A percentile compares a stretch with the other conserved stretches of the same genome.
These are phyloP conservation scores for Nebria ingens DNA, from an alignment of 1,140 invertebrate genomes.

Conservation along the genomic window DNA sequence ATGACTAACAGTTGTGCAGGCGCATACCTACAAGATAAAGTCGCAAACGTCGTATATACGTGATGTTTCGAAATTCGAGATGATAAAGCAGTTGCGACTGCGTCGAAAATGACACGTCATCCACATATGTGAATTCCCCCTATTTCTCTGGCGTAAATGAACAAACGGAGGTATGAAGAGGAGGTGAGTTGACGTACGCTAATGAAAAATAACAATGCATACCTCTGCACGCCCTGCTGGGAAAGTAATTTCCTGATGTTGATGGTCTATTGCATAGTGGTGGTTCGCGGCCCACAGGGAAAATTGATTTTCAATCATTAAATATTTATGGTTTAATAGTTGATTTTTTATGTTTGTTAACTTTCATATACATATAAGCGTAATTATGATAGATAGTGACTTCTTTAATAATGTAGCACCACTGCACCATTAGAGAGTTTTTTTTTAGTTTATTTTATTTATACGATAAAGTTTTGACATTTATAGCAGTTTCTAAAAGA, in stretches of 20 bases:
- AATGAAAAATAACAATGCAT: slow-evolving; percentile 7
- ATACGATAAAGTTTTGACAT: too few species aligned
- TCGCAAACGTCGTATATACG: too few species aligned
- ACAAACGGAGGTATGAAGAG: neutral
- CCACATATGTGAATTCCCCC: neutral
- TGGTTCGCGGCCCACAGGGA: neutral
- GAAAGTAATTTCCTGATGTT: slow-evolving; percentile 2
- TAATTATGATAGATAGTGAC: neutral
- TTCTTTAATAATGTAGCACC: too few species aligned
- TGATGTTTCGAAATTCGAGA: neutral
- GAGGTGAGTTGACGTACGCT: neutral
- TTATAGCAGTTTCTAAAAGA: too few species aligned
- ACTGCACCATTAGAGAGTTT: too few species aligned
- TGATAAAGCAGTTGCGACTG: too few species aligned
- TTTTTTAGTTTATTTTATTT: too few species aligned
- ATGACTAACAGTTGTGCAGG: too few species aligned
- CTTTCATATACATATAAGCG: neutral
- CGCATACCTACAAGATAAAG: too few species aligned
- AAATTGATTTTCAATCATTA: slow-evolving; percentile 16
- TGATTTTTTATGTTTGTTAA: neutral
- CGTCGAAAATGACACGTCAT: neutral
- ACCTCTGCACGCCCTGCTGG: neutral
- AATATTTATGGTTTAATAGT: neutral
- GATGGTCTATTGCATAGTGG: neutral
- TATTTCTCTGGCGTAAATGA: too few species aligned